Conservation (phyloP, 2,888 invertebrate species). For the Leucoma salicis region DNA sequence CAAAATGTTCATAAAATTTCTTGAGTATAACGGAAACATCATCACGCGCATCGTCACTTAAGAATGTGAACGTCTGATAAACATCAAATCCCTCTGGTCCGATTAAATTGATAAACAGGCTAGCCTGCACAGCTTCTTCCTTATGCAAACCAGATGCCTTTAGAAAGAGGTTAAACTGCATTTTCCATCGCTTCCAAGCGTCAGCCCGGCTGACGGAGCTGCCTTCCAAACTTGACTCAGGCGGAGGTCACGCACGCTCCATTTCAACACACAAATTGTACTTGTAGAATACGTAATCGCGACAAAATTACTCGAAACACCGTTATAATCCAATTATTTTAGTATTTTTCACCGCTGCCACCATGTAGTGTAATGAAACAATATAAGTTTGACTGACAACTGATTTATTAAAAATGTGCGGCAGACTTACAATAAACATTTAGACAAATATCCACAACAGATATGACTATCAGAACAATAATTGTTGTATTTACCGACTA, state of each 20-base stretch:
- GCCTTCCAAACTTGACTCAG: background rate
- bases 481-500: too few relatives aligned
- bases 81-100: slow-evolving; percentile 5
- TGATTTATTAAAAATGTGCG: too few relatives aligned
- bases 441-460: too few relatives aligned
- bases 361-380: background rate
- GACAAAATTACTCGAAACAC: background rate
- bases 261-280: too few relatives aligned
- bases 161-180: slow-evolving; percentile 8
- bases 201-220: background rate
- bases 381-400: too few relatives aligned
- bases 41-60: background rate
- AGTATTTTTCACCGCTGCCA: background rate
- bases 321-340: background rate
- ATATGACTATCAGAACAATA: too few relatives aligned
- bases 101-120: slow-evolving; percentile 1
- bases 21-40: background rate
- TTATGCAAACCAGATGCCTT: slow-evolving; percentile 8
- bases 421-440: too few relatives aligned
- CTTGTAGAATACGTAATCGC: too few relatives aligned
- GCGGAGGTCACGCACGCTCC: background rate
- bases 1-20: slow-evolving; percentile 4
- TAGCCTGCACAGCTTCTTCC: background rate
- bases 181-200: slow-evolving; percentile 4
- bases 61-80: slow-evolving; percentile 4